Conservation (phyloP, 2,888 invertebrate species). For the Ochlodes sylvanus region DNA sequence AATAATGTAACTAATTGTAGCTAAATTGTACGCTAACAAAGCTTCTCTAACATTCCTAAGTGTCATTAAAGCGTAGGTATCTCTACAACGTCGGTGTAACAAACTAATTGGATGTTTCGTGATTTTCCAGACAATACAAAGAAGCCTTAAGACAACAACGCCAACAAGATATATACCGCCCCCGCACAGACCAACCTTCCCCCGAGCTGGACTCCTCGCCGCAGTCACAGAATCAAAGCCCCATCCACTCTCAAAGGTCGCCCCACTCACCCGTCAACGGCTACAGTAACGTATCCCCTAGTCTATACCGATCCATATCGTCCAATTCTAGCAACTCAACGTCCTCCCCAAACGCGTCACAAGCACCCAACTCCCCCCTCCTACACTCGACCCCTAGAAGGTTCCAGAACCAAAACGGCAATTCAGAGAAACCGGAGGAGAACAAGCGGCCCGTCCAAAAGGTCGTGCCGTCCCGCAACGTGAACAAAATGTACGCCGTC, state of each 20-base stretch:
- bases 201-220: constrained; percentile 84
- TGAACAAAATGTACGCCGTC: constrained; percentile 77
- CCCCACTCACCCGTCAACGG: constrained; percentile 82
- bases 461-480: constrained; percentile 91
- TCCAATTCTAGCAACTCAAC: constrained; percentile 61
- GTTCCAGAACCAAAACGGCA: constrained; percentile 71
- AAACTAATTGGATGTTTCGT: constrained; percentile 1
- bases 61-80: constrained; percentile 40
- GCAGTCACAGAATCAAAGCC: constrained; percentile 81
- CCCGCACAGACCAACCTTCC: constrained; percentile 85
- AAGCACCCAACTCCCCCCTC: constrained; percentile 76
- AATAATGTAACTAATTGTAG: constrained; percentile 1
- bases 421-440: constrained; percentile 71
- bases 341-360: constrained; percentile 64
- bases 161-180: constrained; percentile 91
- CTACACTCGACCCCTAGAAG: constrained; percentile 80
- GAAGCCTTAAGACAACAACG: constrained; percentile 95
- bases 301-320: constrained; percentile 66
- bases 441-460: constrained; percentile 91
- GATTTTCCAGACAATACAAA: constrained; percentile 91
- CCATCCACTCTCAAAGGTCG: constrained; percentile 72
- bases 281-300: constrained; percentile 85
- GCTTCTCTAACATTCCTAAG: constrained; percentile 34
- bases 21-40: constrained; percentile 18
- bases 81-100: background rate